Base-by-base conservation (phyloP, 2,797 vertebrate genomes). In the Choloepus didactylus region DNA sequence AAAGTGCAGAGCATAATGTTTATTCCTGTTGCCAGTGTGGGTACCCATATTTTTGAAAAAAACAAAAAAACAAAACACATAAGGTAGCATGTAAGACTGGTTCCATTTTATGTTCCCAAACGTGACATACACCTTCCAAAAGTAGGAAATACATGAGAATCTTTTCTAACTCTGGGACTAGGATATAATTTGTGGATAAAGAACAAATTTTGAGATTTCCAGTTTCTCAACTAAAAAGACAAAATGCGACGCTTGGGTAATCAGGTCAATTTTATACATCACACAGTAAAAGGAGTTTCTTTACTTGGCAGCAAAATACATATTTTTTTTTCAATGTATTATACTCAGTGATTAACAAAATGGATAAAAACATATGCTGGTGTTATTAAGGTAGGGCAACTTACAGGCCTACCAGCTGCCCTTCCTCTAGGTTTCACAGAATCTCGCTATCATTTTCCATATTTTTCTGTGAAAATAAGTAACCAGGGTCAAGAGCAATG, bases 21-120 rank as follows among this genome's bases (percentile, higher is more conserved):
- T 96, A 95, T 88, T 95, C 73, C 94, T 67, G 19, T 97, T 87
- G 75, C 88, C 86, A 92, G 76, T 67, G 46, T 66, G 19, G 49
- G 69, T 93, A 87, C 56, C 49, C 54, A 73, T 41, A 64, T 31
- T 95, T 96, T 90, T 90, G 31, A 35, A 70, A 93, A 81, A 51
- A 49, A 56, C 3, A 56, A 19, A 16, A 88, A 92, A 92, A 67
- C 31, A 38, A 41, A 67, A 93, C 51, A 56, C 12, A 44, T 11
- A 67, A 89, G 27, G 62, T 62, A 51, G 46, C 15, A 9, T 41
- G 5, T 66, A 67, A 76, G 64, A 56, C 12, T 5, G 9, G 6
- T 12, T 15, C 41, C 7, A 54, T 67, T 91, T 93, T 72, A 67
- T 38, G 81, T 87, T 85, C 38, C 64, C 73, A 80, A 73, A 91